phyloP scores from a whole-genome alignment of 2,797 vertebrate species.

The Diglossa cyanea region DNA sequence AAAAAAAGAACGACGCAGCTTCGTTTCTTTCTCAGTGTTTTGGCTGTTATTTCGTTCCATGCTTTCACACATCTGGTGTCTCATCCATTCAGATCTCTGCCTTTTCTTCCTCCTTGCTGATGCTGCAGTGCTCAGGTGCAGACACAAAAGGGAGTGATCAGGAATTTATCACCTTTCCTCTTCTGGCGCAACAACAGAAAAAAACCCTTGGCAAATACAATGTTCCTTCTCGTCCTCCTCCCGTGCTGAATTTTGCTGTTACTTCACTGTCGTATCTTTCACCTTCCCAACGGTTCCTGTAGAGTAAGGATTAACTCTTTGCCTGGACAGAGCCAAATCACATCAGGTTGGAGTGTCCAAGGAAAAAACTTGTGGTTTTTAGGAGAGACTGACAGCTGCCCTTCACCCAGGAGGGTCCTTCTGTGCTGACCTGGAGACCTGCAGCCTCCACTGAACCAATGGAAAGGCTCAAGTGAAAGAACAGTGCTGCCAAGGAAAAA shows the following conservation, averaged over 20 bases:
- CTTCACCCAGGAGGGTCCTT: background rate
- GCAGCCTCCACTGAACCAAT: background rate
- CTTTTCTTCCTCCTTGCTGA: background rate
- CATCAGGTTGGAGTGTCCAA: background rate
- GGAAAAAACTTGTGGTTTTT: background rate
- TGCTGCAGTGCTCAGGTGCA: background rate
- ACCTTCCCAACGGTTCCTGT: background rate
- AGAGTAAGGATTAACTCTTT: background rate
- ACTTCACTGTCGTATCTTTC: background rate
- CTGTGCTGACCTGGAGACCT: background rate
- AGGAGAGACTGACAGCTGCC: background rate
- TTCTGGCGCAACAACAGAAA: background rate
- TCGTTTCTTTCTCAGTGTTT: background rate
- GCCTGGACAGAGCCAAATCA: background rate
- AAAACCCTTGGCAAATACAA: fast-evolving
- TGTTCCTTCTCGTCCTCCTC: background rate
- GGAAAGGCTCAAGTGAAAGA: background rate
- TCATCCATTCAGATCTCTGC: background rate
- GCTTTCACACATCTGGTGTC: background rate
- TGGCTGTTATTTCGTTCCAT: fast-evolving
- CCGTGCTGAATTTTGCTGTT: background rate
- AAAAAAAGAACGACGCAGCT: background rate
- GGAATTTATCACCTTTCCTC: background rate
- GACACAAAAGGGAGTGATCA: background rate
- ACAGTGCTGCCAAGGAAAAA: fast-evolving